These are phyloP conservation scores for Hipposideros larvatus DNA, from an alignment of 2,797 vertebrate species.

Conservation along the genomic window DNA sequence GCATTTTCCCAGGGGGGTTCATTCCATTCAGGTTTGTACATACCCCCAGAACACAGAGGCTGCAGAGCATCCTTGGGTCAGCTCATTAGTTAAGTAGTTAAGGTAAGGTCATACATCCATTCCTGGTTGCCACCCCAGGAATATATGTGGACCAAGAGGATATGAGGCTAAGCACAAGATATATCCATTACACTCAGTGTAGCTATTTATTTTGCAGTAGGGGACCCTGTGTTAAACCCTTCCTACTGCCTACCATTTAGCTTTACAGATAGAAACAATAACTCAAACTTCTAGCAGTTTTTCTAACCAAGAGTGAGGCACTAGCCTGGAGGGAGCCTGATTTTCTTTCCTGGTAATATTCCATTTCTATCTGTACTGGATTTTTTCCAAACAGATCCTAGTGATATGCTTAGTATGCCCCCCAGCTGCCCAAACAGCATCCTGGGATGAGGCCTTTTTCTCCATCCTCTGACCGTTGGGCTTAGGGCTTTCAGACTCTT, in stretches of 20 bases:
- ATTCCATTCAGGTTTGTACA: neutral
- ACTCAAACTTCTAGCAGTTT: conserved; percentile 50
- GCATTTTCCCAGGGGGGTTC: neutral
- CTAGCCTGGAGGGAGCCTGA: neutral
- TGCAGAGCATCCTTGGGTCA: neutral
- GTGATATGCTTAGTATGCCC: neutral
- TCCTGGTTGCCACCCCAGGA: neutral
- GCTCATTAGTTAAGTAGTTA: neutral
- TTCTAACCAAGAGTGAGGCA: neutral
- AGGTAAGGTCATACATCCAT: neutral
- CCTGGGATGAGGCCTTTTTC: neutral
- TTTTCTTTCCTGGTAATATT: conserved; percentile 11
- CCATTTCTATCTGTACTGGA: neutral
- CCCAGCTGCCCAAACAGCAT: neutral
- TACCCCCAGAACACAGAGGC: neutral
- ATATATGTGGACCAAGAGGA: neutral
- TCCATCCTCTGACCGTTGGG: neutral
- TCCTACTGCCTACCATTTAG: neutral
- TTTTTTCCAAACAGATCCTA: neutral
- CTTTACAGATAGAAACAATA: conserved; percentile 56
- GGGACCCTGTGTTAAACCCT: neutral
- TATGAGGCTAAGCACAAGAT: neutral
- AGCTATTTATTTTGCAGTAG: conserved; percentile 22
- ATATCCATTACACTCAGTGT: neutral
- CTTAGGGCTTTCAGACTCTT: neutral